Evolutionary conservation across 2,113 vertebrate genomes (phyloP), one percentile per base, ranked within the genome.

Genomic region (Centropristis striata): DNA sequence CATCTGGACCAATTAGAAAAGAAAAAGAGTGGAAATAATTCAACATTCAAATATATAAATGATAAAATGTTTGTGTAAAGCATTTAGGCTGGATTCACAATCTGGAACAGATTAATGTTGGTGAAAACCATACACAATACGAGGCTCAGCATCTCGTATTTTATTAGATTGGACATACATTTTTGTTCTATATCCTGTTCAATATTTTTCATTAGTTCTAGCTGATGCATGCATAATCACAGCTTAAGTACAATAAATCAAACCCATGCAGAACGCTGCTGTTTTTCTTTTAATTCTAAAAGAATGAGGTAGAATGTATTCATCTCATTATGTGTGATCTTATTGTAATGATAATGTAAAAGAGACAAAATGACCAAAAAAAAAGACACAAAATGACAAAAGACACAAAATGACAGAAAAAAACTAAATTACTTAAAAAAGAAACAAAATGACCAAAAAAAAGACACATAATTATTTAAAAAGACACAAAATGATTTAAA

Each of bases 1-100:
- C 96, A 99, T 98, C 98, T 99, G 87, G 47, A 90, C 73, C 77
- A 20, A 86, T 88, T 75, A 15, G 74, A 67, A 90, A 87, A 81
- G 42, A 5, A 47, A 39, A 46, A 47, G 21, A 55, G 2, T 16
- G 4, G 8, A 23, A 57, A 44, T 3, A 36, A 75, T 14, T 37
- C 2, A 49, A 25, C n/a, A n/a, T 11, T 46, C 9, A 59, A 47
- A 51, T 60, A 37, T 37, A 51, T 36, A 13, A 11, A 25, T 67
- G 7, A 51, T 27, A 9, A 32, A 55, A 51, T 5, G 4, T 39
- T 8, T 42, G 11, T 23, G 16, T 13, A 10, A 54, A 72, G 18
- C 37, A 46, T 51, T 72, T 3, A 32, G 47, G 15, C 20, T 21
- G 4, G 16, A 21, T 53, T 47, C 23, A 53, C 9, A 50, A 61